A percentile compares a stretch with the other conserved stretches of the same genome.
These are phyloP conservation scores for Tipula confusa DNA, from an alignment of 2,888 invertebrate species.

Conservation along the genomic window DNA sequence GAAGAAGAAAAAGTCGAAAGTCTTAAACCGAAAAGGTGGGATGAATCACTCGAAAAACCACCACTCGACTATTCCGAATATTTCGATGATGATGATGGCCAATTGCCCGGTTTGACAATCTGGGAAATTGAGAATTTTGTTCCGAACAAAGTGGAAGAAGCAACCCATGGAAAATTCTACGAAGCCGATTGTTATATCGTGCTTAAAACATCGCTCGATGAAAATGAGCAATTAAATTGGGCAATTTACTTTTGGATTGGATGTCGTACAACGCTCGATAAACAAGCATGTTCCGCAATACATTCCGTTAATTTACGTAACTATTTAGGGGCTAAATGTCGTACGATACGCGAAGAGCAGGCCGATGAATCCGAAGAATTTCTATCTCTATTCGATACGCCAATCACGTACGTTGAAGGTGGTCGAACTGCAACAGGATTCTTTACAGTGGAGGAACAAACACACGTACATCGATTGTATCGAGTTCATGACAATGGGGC, in stretches of 20 bases:
- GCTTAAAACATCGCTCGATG: conserved; percentile 80
- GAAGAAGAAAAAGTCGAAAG: conserved; percentile 60
- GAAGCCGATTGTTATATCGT: conserved; percentile 99
- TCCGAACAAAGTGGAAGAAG: conserved; percentile 91
- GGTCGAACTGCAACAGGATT: conserved; percentile 97
- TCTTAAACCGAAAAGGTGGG: conserved; percentile 88
- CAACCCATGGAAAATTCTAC: conserved; percentile 95
- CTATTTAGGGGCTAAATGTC: conserved; percentile 85
- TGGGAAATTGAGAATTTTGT: conserved; percentile 99
- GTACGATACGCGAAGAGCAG: conserved; percentile 96
- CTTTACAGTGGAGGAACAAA: conserved; percentile 90
- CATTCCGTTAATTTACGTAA: conserved; percentile 98
- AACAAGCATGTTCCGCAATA: conserved; percentile 61
- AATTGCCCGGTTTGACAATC: conserved; percentile 83
- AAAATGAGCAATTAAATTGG: conserved; percentile 81
- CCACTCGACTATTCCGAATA: conserved; percentile 95
- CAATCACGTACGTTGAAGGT: conserved; percentile 93
- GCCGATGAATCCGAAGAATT: conserved; percentile 96
- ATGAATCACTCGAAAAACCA: conserved; percentile 91
- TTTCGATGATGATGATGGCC: conserved; percentile 93
- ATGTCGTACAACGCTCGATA: conserved; percentile 78
- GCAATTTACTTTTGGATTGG: conserved; percentile 99
- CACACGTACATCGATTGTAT: conserved; percentile 79
- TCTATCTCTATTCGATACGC: conserved; percentile 81
- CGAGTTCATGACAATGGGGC: conserved; percentile 84